Base-by-base conservation (phyloP, 1,140 invertebrate species). In the Tetranychus urticae region DNA sequence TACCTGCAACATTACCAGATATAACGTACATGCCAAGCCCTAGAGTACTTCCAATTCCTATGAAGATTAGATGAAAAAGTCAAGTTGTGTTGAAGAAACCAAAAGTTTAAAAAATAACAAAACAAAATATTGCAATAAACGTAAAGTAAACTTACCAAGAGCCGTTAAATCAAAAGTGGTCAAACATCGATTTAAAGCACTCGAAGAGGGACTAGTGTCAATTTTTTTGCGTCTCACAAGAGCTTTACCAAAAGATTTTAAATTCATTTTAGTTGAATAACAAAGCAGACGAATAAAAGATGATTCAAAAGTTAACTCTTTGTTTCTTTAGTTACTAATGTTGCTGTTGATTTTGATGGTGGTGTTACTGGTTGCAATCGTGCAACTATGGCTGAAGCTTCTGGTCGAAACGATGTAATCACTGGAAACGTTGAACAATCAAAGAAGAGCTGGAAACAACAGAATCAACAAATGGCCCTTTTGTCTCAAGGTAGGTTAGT, bases 1-100 rank as follows among this genome's bases (percentile, higher is more conserved):
- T 79, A 69, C 81, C 84, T 14, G 88, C 87, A 0, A 92, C 88
- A 58, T 84, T 79, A 14, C 88, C 89, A 10, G 86, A 86, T 46
- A 68, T 56, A n/a, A 94, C 86, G 71, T 93, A 94, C 10, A 92
- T 85, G 0, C 89, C 89, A 23, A 92, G 75, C 0, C 88, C 89
- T 1, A 94, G 74, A 0, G 88, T 92, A 61, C 84, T 83, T 8
- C 88, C 89, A 35, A 92, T 83, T 1, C 87, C 74, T 69, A 42
- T 39, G 46, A 47, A 47, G 23, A 52, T 52, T 23, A 7, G 5
- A 52, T 23, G n/a, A 47, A 47, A 14, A 47, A 8, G 23, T 2
- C 13, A 47, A 12, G 46, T 47, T 14, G 46, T n/a, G 23, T 47
- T n/a, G 14, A 50, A 10, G 14, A 50, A 1, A 14, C 6, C 0